Base-by-base conservation (phyloP, 2,888 invertebrate species). In the Tetrapedia diversipes region DNA sequence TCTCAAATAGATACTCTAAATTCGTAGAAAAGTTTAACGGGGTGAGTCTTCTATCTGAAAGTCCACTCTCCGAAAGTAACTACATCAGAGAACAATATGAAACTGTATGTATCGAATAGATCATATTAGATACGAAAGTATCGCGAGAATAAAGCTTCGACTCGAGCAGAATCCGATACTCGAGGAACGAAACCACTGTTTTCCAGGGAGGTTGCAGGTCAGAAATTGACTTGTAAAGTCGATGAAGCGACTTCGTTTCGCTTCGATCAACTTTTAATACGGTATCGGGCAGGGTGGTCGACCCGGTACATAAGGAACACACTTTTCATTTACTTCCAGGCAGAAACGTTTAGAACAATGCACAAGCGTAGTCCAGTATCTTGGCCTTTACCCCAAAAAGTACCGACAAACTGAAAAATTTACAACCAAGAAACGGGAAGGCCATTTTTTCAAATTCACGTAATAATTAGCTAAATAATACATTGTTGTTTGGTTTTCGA, bases 381-480 rank as follows among this genome's bases (percentile, higher is more conserved):
- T 67, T 67, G 66, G 66, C 66, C 47, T 67, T 59, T 47, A 59
- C 59, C 59, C 66, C 59, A 34, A 59, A 67, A 47, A 34, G 45
- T 37, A 67, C 43, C 66, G 59, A 67, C 59, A 67, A 59, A 47
- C 47, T 47, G 47, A n/a, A 16, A 67, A 67, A 29, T 67, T 67
- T 67, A 67, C 43, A 59, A 67, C 27, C 34, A 22, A 19, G n/a
- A 19, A 47, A 32, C 7, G 47, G 47, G n/a, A 27, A 39, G 34
- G 11, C 4, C 4, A 32, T 11, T 14, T 54, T 14, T 19, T 37
- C 6, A 6, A 10, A 11, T 19, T 6, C 19, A 19, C 24, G 29
- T 29, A 32, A 53, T 32, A 53, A 32, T 7, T 19, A 10, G 11
- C 1, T 11, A 27, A 29, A 51, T 51, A 29, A 51, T 51, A 3